phyloP scores from a whole-genome alignment of 1,140 invertebrate genomes.

The Berghia stephanieae region DNA sequence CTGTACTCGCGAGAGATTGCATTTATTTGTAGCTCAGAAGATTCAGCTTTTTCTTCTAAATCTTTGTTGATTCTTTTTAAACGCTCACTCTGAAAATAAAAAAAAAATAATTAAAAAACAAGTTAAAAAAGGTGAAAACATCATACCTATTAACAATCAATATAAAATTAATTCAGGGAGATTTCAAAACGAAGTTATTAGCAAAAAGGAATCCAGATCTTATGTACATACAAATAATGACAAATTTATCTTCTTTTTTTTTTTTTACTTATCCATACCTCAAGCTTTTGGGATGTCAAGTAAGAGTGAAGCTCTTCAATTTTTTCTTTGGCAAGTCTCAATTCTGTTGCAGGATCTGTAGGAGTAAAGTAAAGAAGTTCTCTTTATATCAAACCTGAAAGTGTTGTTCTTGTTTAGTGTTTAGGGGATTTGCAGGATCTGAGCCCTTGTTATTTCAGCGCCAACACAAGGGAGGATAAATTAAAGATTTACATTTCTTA shows the following conservation, averaged over 20 bases:
- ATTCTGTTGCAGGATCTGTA: constrained; percentile 61
- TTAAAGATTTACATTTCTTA: not conserved
- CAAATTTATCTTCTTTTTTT: not conserved
- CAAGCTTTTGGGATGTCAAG: constrained; percentile 45
- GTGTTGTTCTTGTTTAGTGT: not conserved
- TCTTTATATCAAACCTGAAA: not conserved
- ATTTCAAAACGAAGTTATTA: not conserved
- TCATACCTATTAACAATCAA: not conserved
- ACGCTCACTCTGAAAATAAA: constrained; percentile 52
- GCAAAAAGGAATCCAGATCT: not conserved
- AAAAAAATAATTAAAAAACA: constrained; percentile 24
- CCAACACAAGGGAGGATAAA: not conserved
- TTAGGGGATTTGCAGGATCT: not conserved
- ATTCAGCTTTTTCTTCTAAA: constrained; percentile 61
- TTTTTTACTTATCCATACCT: constrained; percentile 43
- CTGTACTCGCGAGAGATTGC: constrained; percentile 59
- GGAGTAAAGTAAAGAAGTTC: constrained; percentile 38
- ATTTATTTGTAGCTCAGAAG: constrained; percentile 61
- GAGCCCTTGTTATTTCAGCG: too few relatives aligned
- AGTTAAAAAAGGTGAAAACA: not conserved
- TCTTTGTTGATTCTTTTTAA: constrained; percentile 52
- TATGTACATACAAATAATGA: not conserved
- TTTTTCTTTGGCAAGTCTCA: constrained; percentile 57
- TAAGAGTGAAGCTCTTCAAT: constrained; percentile 49
- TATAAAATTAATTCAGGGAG: not conserved